phyloP scores from a whole-genome alignment of 2,113 vertebrate species.

The Chionodraco myersi region DNA sequence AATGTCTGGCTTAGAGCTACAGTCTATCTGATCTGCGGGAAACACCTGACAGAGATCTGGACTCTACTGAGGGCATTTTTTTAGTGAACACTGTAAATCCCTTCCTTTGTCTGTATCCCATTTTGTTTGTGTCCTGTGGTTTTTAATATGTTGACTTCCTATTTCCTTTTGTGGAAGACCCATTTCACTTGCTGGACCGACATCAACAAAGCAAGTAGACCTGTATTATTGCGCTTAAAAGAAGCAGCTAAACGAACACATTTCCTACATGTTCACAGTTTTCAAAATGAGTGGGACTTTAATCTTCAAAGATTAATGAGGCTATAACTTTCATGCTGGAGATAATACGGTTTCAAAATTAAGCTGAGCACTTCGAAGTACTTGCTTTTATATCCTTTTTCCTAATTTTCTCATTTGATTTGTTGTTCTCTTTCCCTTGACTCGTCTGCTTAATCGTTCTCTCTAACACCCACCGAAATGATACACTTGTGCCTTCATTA shows the following conservation, averaged over 20 bases:
- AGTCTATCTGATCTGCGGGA: no score
- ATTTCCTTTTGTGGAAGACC: constrained; percentile 1
- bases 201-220: background rate
- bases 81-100: background rate
- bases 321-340: constrained; percentile 2
- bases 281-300: background rate
- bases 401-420: constrained; percentile 17
- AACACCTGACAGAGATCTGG: no score
- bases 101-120: background rate
- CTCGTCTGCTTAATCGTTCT: constrained; percentile 45
- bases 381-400: constrained; percentile 14
- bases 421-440: background rate
- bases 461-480: constrained; percentile 15
- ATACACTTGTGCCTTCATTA: background rate
- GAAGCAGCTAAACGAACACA: background rate
- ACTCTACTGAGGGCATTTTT: no score
- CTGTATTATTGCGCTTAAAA: background rate
- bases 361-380: constrained; percentile 21
- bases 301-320: constrained; percentile 12
- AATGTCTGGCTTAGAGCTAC: no score
- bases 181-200: constrained; percentile 2
- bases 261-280: background rate
- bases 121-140: constrained; percentile 5
- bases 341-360: constrained; percentile 18
- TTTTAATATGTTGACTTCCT: constrained; percentile 1